Base-by-base conservation (phyloP, 2,797 vertebrate genomes). In the Coreius guichenoti region DNA sequence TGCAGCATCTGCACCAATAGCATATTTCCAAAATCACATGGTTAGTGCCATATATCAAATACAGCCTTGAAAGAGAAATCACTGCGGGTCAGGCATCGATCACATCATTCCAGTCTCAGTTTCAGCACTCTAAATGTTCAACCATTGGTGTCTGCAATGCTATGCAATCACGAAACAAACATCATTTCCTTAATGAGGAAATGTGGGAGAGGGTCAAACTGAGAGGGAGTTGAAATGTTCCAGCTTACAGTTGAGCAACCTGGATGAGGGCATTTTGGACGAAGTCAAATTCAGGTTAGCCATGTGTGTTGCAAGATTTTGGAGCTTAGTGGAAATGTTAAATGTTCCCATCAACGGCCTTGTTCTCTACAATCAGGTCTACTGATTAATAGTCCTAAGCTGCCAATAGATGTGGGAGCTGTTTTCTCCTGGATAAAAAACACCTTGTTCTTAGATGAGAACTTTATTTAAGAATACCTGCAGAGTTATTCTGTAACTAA, bases 201-300 rank as follows among this genome's bases (percentile, higher is more conserved):
- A 31, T 65, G 26, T 29, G 16, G 61, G 67, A 77, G 69, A 82
- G 84, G 78, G 80, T 89, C 70, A 74, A 82, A 75, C 78, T 67
- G 63, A 81, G 86, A 88, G 14, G 88, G 85, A 84, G 76, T 47
- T 73, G 45, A 86, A 83, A 68, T 85, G 39, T 78, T 21, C 56
- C 73, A 56, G 11, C 51, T 76, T 87, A 29, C 16, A 78, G 82
- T 86, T 88, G 80, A 83, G 76, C 47, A 80, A 75, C 74, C 80
- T 84, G 84, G 82, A 84, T 65, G 49, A 45, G 74, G 49, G 39
- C 56, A 45, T 65, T 43, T 36, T 49, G 29, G 54, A 58, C 13
- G 8, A 74, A 86, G 81, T 83, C 83, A 83, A 85, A 75, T 49
- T 80, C 85, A 85, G 85, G 87, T 83, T 89, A 87, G 82, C 65